These are phyloP conservation scores for Pomatorhinus ruficollis DNA, from an alignment of 2,113 vertebrate species.

Conservation along the genomic window DNA sequence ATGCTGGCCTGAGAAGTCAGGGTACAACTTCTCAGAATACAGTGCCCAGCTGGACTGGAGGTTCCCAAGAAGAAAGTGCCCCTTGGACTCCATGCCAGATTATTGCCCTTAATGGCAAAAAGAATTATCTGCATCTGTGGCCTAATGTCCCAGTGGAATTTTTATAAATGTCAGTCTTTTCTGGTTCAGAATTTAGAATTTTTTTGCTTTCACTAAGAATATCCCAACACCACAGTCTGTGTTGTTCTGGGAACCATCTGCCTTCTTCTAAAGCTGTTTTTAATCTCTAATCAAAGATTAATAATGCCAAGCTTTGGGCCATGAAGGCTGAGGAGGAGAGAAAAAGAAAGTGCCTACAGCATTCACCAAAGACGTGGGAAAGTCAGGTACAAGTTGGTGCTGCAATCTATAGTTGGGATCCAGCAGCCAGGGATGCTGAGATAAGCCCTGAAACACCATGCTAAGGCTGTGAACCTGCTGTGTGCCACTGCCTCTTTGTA, in stretches of 20 bases:
- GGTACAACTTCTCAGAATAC: background rate
- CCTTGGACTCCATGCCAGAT: background rate
- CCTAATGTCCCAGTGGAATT: background rate
- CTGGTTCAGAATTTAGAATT: background rate
- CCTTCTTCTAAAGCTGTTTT: background rate
- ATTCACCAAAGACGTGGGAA: background rate
- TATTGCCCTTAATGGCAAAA: background rate
- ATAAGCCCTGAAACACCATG: background rate
- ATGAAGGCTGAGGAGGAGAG: background rate
- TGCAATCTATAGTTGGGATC: background rate
- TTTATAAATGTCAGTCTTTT: background rate
- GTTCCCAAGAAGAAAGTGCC: background rate
- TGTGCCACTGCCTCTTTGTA: background rate
- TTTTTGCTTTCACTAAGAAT: background rate
- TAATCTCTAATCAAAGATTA: constrained; percentile 17
- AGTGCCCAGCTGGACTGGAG: background rate
- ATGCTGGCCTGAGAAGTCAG: background rate
- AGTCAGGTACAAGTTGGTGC: background rate
- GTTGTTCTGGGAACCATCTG: background rate
- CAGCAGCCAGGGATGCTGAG: background rate
- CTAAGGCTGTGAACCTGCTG: background rate
- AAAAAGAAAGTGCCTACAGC: background rate
- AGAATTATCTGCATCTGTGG: background rate
- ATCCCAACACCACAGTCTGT: background rate
- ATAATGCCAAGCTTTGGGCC: background rate